Evolutionary conservation across 2,888 invertebrate species (phyloP).

Genomic region (Criorhina ranunculi): DNA sequence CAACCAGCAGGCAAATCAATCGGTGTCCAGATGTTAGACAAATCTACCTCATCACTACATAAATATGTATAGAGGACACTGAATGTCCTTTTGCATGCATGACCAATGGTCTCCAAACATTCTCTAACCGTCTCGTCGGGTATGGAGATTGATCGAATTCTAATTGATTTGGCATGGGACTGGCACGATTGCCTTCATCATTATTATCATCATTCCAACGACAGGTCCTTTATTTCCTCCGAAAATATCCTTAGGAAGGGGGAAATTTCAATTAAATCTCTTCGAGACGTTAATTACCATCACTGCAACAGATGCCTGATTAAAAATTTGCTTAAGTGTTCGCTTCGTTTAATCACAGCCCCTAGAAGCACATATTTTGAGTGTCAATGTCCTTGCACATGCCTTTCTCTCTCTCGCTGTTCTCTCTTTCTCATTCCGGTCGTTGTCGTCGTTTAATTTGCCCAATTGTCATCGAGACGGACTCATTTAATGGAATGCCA

Average conservation of each 20-base stretch:
- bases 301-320: constrained; percentile 51
- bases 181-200: constrained; percentile 33
- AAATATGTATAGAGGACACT: constrained; percentile 50
- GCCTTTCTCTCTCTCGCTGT: not conserved
- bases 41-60: constrained; percentile 71
- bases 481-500: constrained; percentile 28
- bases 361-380: not conserved
- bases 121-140: not conserved
- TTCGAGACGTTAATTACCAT: constrained; percentile 49
- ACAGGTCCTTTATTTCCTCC: constrained; percentile 33
- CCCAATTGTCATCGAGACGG: constrained; percentile 42
- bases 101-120: not conserved
- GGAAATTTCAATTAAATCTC: constrained; percentile 59
- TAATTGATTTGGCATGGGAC: constrained; percentile 66
- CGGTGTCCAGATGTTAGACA: constrained; percentile 63
- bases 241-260: constrained; percentile 1
- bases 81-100: constrained; percentile 59
- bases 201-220: constrained; percentile 39
- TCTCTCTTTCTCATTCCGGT: not conserved
- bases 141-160: constrained; percentile 71
- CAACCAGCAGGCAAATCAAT: constrained; percentile 50
- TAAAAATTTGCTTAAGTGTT: constrained; percentile 28
- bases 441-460: constrained; percentile 46
- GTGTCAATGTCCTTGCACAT: constrained; percentile 21
- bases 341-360: constrained; percentile 1